Conservation (phyloP, 2,888 invertebrate genomes). For the Diabrotica balteata region DNA sequence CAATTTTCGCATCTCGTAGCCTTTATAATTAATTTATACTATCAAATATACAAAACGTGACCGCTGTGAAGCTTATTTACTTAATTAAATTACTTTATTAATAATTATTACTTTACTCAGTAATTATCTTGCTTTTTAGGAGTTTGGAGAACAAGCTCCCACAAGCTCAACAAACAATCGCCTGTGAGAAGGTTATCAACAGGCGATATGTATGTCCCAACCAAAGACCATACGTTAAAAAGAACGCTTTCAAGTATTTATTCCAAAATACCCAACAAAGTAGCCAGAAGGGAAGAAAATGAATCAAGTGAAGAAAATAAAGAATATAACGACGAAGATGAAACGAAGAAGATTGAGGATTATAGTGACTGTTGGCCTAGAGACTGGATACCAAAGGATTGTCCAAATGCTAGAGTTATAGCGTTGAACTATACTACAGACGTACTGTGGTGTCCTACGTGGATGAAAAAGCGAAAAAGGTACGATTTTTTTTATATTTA, state of each 20-base stretch:
- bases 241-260: slow-evolving; percentile 48
- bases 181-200: slow-evolving; percentile 46
- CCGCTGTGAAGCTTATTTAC: too few relatives aligned
- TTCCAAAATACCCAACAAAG: slow-evolving; percentile 47
- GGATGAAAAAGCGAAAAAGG: slow-evolving; percentile 73
- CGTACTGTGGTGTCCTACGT: slow-evolving; percentile 77
- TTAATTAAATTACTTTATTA: too few relatives aligned
- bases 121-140: slow-evolving; percentile 55
- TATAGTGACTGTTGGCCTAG: slow-evolving; percentile 82
- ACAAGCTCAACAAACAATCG: slow-evolving; percentile 52
- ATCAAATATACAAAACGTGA: too few relatives aligned
- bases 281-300: slow-evolving; percentile 42
- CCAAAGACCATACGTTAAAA: slow-evolving; percentile 45
- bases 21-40: too few relatives aligned
- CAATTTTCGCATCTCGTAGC: too few relatives aligned
- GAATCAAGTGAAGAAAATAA: slow-evolving; percentile 20
- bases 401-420: slow-evolving; percentile 77
- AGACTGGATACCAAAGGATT: slow-evolving; percentile 85
- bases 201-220: slow-evolving; percentile 47
- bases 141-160: slow-evolving; percentile 64
- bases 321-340: slow-evolving; percentile 34
- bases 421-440: slow-evolving; percentile 85
- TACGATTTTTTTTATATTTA: slow-evolving; percentile 48
- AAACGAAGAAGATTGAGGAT: slow-evolving; percentile 33
- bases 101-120: too few relatives aligned